Conservation (phyloP, 2,113 vertebrate genomes). For the Hippopotamus amphibius region DNA sequence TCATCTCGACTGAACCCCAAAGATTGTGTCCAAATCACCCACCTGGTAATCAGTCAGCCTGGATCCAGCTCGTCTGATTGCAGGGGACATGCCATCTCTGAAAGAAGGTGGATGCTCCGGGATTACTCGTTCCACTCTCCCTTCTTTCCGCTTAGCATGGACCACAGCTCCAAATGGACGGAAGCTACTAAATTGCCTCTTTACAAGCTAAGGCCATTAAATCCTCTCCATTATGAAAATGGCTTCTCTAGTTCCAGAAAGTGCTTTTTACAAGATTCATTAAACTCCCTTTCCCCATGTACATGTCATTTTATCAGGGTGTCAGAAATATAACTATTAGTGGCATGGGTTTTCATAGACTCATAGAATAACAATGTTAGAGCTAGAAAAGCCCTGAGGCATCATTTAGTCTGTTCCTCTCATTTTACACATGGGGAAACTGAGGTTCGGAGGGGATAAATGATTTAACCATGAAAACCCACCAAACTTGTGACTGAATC, state of each 20-base stretch:
- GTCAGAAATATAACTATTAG: slow-evolving; percentile 60
- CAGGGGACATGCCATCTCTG: neutral
- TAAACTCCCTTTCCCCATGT: slow-evolving; percentile 51
- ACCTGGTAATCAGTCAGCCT: neutral
- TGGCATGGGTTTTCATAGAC: slow-evolving; percentile 44
- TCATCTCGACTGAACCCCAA: neutral
- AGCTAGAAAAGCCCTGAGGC: neutral
- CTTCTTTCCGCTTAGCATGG: neutral
- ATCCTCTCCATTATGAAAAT: slow-evolving; percentile 76
- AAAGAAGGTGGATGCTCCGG: neutral
- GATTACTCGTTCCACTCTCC: neutral
- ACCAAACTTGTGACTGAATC: neutral
- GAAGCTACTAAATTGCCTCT: slow-evolving; percentile 63
- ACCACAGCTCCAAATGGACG: slow-evolving; percentile 58
- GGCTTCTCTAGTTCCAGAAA: slow-evolving; percentile 67
- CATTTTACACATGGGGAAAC: slow-evolving; percentile 31
- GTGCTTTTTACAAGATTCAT: slow-evolving; percentile 76
- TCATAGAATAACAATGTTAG: neutral
- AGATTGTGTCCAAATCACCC: neutral
- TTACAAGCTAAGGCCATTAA: slow-evolving; percentile 73
- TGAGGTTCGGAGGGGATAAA: neutral
- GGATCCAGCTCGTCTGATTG: neutral
- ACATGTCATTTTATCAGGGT: slow-evolving; percentile 65
- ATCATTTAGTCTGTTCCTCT: neutral
- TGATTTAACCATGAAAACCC: slow-evolving; percentile 20